A percentile compares a stretch with the other conserved stretches of the same genome.
These are phyloP conservation scores for Matsumurasca onukii DNA, from an alignment of 1,140 invertebrate species.

Conservation along the genomic window DNA sequence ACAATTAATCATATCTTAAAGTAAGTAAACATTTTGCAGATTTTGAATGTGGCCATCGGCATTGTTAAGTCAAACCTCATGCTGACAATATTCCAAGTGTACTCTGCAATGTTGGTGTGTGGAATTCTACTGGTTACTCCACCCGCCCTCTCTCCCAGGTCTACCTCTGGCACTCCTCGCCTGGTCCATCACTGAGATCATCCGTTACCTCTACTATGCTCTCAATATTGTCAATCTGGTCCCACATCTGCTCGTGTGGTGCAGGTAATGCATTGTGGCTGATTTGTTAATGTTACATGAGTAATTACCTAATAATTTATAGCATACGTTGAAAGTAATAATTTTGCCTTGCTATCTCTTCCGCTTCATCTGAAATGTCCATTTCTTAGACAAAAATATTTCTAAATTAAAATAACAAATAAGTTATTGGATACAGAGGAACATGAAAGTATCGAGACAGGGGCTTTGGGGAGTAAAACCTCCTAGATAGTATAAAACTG, in stretches of 20 bases:
- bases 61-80: constrained; percentile 81
- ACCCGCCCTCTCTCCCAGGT: constrained; percentile 62
- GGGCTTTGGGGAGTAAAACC: too few species aligned
- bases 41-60: constrained; percentile 76
- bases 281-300: too few species aligned
- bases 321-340: too few species aligned
- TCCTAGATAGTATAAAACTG: too few species aligned
- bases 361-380: too few species aligned
- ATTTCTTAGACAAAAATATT: too few species aligned
- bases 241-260: constrained; percentile 71
- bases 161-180: constrained; percentile 78
- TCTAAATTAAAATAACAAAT: too few species aligned
- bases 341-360: too few species aligned
- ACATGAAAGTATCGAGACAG: too few species aligned
- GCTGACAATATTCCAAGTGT: constrained; percentile 85
- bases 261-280: constrained; percentile 60
- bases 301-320: too few species aligned
- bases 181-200: constrained; percentile 94
- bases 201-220: constrained; percentile 91
- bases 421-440: too few species aligned
- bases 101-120: constrained; percentile 86
- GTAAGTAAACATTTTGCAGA: constrained; percentile 65
- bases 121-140: constrained; percentile 73
- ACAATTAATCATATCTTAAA: too few species aligned
- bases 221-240: constrained; percentile 72